These are phyloP conservation scores for Ophthalmolycus amberensis DNA, from an alignment of 2,113 vertebrate genomes.

Conservation along the genomic window DNA sequence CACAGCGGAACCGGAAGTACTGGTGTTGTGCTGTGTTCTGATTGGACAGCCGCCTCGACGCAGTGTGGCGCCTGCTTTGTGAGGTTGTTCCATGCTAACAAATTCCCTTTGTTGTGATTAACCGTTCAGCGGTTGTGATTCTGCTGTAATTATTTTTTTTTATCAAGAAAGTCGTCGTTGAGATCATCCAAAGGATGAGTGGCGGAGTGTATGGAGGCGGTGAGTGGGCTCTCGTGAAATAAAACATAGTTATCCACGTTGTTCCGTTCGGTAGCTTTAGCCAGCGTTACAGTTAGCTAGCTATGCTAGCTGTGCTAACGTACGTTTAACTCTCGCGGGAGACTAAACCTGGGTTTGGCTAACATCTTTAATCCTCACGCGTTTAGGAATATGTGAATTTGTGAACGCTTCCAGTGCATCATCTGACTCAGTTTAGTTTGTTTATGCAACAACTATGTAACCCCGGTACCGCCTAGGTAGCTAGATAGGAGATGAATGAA, in stretches of 20 bases:
- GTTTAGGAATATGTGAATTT: not conserved
- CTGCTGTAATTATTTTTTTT: constrained; percentile 11
- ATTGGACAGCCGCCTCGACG: constrained; percentile 59
- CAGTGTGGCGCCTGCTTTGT: constrained; percentile 62
- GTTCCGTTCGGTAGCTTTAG: constrained; percentile 49
- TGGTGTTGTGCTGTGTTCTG: constrained; percentile 2
- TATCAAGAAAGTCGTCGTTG: constrained; percentile 10
- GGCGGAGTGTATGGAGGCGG: constrained; percentile 88
- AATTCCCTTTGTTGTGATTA: constrained; percentile 78
- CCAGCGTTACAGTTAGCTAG: constrained; percentile 32
- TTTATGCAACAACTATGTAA: not conserved
- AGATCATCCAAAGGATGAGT: constrained; percentile 77
- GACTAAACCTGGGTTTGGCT: not conserved
- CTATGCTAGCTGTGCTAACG: constrained; percentile 51
- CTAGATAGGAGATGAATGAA: constrained; percentile 69
- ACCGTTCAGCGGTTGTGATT: constrained; percentile 44
- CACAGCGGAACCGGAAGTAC: constrained; percentile 48
- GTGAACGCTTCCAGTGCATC: fast-evolving
- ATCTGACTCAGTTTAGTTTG: not conserved
- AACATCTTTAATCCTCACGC: not conserved
- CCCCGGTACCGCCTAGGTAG: not conserved
- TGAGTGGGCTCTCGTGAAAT: constrained; percentile 70
- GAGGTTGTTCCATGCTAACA: constrained; percentile 56
- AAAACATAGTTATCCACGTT: constrained; percentile 67
- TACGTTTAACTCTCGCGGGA: not conserved